Evolutionary conservation across 2,797 vertebrate species (phyloP), one percentile per base, ranked within the genome.

Genomic region (Florisuga fusca): DNA sequence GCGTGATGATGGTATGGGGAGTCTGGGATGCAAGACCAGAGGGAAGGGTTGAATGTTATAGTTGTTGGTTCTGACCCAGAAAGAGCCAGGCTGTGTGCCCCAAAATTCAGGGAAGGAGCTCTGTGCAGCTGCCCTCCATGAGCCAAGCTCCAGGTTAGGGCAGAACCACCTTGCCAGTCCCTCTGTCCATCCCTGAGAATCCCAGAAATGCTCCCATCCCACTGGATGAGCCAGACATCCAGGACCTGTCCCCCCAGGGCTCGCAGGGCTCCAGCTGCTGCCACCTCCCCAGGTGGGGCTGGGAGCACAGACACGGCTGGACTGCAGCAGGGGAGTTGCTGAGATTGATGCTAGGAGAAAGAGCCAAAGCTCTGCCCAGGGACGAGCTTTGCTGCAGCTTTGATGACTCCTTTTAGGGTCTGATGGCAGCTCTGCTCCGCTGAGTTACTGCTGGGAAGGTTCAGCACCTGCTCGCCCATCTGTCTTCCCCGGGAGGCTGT

Each of bases 1-100:
- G 99, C 21, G 97, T 99, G 94, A 99, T 99, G 99, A 99, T 99
- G 99, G 99, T 99, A 99, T 29, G 97, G 64, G 71, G 22, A 27
- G 5, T 1, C 54, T 15, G 84, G 61, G 64, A 0, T 27, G 59
- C 29, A 23, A 23, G 22, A 15, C 6, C 12, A 4, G 69, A 14
- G 14, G 0, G 29, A 9, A 41, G 18, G 34, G 8, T 48, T 58
- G 38, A 31, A 19, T 8, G 22, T 14, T 31, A 1, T 2, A 27
- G 18, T 17, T 20, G 2, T 2, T 33, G 11, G 18, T 18, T 31
- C 8, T 43, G 34, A 20, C 22, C 48, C 26, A 34, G 21, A 8
- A 22, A 8, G 46, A 19, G 55, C 22, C 0, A 4, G 45, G 76
- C 57, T 27, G 5, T 6, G 46, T 2, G 3, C 41, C 36, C 48